Evolutionary conservation across 2,888 invertebrate genomes (phyloP).

Genomic region (Chromoteleia sp.): DNA sequence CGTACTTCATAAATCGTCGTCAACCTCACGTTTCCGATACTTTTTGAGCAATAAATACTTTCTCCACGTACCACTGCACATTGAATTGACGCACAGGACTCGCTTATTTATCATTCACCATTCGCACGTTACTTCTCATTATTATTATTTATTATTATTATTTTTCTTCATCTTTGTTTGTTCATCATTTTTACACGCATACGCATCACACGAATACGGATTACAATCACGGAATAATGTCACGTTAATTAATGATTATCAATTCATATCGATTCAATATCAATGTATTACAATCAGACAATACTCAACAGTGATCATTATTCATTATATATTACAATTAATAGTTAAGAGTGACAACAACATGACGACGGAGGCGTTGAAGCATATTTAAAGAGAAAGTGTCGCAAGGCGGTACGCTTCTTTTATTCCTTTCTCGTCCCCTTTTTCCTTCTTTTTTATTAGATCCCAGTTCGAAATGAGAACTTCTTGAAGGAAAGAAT

Average conservation of each 20-base stretch:
- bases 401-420: conserved; percentile 77
- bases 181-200: conserved; percentile 67
- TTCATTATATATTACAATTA: conserved; percentile 84
- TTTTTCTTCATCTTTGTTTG: conserved; percentile 50
- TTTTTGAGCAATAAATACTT: conserved; percentile 85
- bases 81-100: conserved; percentile 84
- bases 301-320: conserved; percentile 85
- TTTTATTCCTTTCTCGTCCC: conserved; percentile 49
- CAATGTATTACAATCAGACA: conserved; percentile 85
- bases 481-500: conserved; percentile 60
- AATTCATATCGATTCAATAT: conserved; percentile 85
- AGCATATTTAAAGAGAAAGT: conserved; percentile 78
- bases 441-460: conserved; percentile 36
- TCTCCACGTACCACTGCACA: conserved; percentile 84
- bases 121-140: conserved; percentile 38
- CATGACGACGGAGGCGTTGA: conserved; percentile 85
- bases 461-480: conserved; percentile 57
- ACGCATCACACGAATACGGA: conserved; percentile 77
- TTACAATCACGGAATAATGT: conserved; percentile 80
- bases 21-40: conserved; percentile 76
- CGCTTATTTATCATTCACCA: conserved; percentile 68
- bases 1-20: conserved; percentile 69
- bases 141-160: conserved; percentile 42
- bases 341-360: conserved; percentile 85
- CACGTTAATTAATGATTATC: conserved; percentile 84